Evolutionary conservation across 2,113 vertebrate genomes (phyloP), one percentile per base, ranked within the genome.

Genomic region (Calidris pugnax): DNA sequence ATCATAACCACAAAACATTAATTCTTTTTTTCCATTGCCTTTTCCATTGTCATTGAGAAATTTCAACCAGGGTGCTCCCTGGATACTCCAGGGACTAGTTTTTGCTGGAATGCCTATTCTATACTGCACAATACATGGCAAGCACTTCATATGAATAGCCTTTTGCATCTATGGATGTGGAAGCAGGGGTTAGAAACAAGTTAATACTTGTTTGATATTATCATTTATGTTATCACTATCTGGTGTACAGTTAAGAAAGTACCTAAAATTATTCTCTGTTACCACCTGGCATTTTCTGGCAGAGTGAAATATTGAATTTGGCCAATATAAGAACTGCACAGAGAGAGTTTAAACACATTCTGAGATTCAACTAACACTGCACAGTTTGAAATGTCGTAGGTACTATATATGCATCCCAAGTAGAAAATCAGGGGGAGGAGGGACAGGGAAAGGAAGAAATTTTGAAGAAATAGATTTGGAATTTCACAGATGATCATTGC

Each of bases 211-310:
- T 77, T 94, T 84, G 63, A 77, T 88, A 60, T 73, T 90, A 82
- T 92, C 90, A 56, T 79, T 89, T 79, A 10, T 89, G 51, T 91
- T 96, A 96, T 89, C 84, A 87, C 24, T 55, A 92, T 77, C 81
- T 88, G 82, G 18, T 59, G 20, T 41, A 55, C 33, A 93, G 71
- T 86, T 92, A 66, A 89, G 83, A 95, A 96, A 96, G 80, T 77
- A 89, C 81, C 77, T 94, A 85, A 93, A 91, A 85, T 85, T 76
- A 92, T 63, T 92, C 55, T 43, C 26, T 71, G 8, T 67, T 96
- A 84, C 50, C 83, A 91, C 88, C 75, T 95, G 93, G 87, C 62
- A 92, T 90, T 88, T 95, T 88, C 84, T 95, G 89, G 93, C 84
- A 89, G 41, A 66, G 71, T 47, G 51, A 76, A 76, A 73, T 85